Base-by-base conservation (phyloP, 2,113 vertebrate species). In the Porphyrio hochstetteri region DNA sequence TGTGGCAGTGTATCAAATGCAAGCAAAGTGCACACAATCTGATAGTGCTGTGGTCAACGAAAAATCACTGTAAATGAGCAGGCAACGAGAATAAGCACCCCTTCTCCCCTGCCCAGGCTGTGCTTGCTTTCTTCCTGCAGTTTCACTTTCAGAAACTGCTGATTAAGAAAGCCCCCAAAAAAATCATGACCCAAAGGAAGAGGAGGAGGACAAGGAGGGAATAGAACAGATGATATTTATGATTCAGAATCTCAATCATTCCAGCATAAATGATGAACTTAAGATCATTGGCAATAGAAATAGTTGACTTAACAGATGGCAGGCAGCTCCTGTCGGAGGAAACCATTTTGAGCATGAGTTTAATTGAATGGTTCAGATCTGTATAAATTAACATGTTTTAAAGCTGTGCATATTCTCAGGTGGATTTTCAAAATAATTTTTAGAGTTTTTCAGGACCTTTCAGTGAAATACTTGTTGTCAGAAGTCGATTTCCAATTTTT, bases 351-450 rank as follows among this genome's bases (percentile, higher is more conserved):
- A 97, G 91, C 84, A 55, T 75, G 69, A 97, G 87, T 80, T 96
- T 97, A 98, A 97, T 92, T 97, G 95, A 97, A 93, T 82, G 85
- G 72, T 89, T 97, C 88, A 74, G 94, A 94, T 95, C 80, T 94
- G 96, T 97, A 97, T 97, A 98, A 97, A 98, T 98, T 98, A 98
- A 94, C 97, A 95, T 92, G 92, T 96, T 97, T 97, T 96, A 92
- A 96, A 97, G 90, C 90, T 25, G 20, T 52, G n/a, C 24, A 63
- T 91, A 87, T 71, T 95, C 85, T 96, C 93, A 89, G 78, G 88
- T 95, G 89, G 84, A 87, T 92, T 93, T 97, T 88, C n/a, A 63
- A 55, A 82, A 78, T 77, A 81, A 88, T 85, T 52, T 89, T 88
- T 80, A 44, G 72, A 90, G 19, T 36, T 68, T 93, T 93, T 69